Base-by-base conservation (phyloP, 2,113 vertebrate genomes). In the Pseudorectes ferrugineus region DNA sequence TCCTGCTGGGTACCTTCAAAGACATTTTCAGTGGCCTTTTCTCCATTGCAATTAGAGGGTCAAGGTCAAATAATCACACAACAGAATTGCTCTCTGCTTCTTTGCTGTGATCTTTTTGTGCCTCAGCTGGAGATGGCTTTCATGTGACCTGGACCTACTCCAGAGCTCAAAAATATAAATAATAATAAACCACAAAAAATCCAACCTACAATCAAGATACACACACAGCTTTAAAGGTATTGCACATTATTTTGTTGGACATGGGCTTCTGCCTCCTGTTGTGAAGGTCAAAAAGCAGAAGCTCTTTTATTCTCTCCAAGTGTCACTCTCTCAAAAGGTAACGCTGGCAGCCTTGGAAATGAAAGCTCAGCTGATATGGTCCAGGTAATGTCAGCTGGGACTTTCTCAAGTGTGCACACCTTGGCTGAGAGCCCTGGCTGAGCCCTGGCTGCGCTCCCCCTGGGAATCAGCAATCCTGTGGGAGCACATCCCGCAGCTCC, bases 401-500 rank as follows among this genome's bases (percentile, higher is more conserved):
- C 49, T 78, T 52, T 61, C 52, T 31, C 29, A 42, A 8, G 35
- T 15, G 48, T 43, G 33, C 16, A 8, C 49, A 13, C 3, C 7
- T 19, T 25, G 61, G 68, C n/a, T 52, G 85, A 31, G 51, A 76
- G 68, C 49, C 79, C 58, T 45, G 78, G 3, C 20, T 46, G 40
- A 40, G 52, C 72, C 63, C 15, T 9, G 11, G 3, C n/a, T 2
- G 35, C 1, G 14, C 7, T 14, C 25, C 40, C 29, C 7, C 12
- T 4, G 55, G 73, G 65, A 48, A 3, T 0, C 33, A 74, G 65
- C 5, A 6, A 2, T 33, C 14, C 82, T 5, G 0, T 6, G 20
- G 59, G 62, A 46, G 0, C 26, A 0, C 10, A 5, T 19, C 61
- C 85, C 42, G 7, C 0, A 0, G 9, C 0, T 16, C 9, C 9